Evolutionary conservation across 2,113 vertebrate genomes (phyloP), one percentile per base, ranked within the genome.

Genomic region (Rhinogobius similis): DNA sequence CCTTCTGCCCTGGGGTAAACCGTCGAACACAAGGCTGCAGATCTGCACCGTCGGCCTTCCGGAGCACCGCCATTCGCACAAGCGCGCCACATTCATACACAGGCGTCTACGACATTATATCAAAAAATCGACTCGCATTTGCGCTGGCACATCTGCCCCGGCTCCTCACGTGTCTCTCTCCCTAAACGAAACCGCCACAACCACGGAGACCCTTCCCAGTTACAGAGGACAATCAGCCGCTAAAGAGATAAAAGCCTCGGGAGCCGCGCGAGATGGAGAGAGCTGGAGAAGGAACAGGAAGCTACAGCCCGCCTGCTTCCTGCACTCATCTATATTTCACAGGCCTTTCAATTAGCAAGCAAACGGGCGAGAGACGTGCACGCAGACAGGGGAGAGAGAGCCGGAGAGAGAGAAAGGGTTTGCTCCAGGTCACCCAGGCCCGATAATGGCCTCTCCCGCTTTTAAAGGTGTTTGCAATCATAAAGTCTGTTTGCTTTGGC

Each of bases 281-380:
- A 76, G 81, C 69, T 56, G 70, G 69, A 59, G 71, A 77, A 50
- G 80, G 58, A 83, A 77, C 63, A 56, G 80, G 83, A 82, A 84
- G 79, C 78, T 81, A 41, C 70, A 69, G 72, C 53, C 75, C 39
- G 79, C 68, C 50, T 38, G 80, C 78, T 83, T 87, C 86, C 86
- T 87, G 79, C 78, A 66, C 82, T 87, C 84, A 82, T 90, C 76
- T 81, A 87, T 87, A 84, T 88, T 88, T 88, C 85, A 90, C 83
- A 76, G 84, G 79, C 76, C 85, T 86, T 87, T 90, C 88, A 90
- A 84, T 88, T 90, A 88, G 86, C 29, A 72, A 10, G 75, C 66
- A 64, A 53, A 55, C 32, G 16, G 65, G 52, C 6, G 29, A 62
- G 77, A 70, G 77, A 82, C 71, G 81, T 62, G 70, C 50, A 75